Percentiles rank a stretch among this genome's conserved stretches.
Evolutionary conservation across 2,113 vertebrate species (phyloP).

Genomic region (Dasypus novemcinctus): DNA sequence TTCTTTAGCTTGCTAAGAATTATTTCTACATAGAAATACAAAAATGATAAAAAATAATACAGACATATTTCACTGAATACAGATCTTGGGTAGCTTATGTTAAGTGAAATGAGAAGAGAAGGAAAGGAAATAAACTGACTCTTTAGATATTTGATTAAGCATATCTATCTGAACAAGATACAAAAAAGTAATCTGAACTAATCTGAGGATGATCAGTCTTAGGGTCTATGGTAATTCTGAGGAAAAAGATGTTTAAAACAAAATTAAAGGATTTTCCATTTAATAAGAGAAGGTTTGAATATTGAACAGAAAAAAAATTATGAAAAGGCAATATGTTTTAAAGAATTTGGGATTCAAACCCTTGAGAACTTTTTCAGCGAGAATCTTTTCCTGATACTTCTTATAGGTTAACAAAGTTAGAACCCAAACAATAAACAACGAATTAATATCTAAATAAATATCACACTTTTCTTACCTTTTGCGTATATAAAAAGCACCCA

Average conservation of each 20-base stretch:
- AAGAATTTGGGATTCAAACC: not conserved
- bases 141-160: not conserved
- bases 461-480: slow-evolving; percentile 89
- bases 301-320: not conserved
- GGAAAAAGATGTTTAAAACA: not conserved
- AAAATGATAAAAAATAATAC: not conserved
- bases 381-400: not conserved
- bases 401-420: not conserved
- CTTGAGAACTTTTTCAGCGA: slow-evolving; percentile 23
- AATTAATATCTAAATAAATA: slow-evolving; percentile 12
- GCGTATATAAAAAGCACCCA: slow-evolving; percentile 96
- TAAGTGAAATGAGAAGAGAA: not conserved
- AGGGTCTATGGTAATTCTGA: not conserved
- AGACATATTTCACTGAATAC: not conserved
- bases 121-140: not conserved
- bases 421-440: slow-evolving; percentile 18
- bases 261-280: not conserved
- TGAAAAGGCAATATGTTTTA: not conserved
- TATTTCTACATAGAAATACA: slow-evolving; percentile 28
- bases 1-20: not conserved
- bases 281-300: not conserved
- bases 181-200: slow-evolving; percentile 26
- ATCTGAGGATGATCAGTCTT: not conserved
- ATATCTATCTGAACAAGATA: slow-evolving; percentile 14
- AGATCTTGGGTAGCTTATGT: not conserved